Evolutionary conservation across 2,113 vertebrate species (phyloP), one percentile per base, ranked within the genome.

Genomic region (Dermatemys mawii): DNA sequence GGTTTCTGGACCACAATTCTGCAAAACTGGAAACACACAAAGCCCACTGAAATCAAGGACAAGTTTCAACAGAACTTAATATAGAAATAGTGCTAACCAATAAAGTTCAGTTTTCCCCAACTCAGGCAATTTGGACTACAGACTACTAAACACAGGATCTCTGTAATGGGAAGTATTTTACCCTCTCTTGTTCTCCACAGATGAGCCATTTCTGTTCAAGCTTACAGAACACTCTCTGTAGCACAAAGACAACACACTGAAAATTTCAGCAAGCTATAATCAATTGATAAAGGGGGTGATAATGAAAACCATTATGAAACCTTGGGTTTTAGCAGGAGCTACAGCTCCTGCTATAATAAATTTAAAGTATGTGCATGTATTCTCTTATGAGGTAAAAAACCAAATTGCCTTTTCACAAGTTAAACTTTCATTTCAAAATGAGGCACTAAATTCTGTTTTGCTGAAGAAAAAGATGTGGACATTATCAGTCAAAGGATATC

Each of bases 131-230:
- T 29, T 57, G 27, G 55, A 57, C 57, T 60, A 60, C 57, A 35
- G 13, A 35, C 32, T n/a, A 6, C 35, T 67, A n/a, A 67, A 17
- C 35, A n/a, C 32, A n/a, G 60, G 60, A n/a, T 16, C 16, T 63
- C 6, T 35, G 29, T 63, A n/a, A n/a, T n/a, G n/a, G n/a, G n/a
- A n/a, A n/a, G n/a, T n/a, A n/a, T n/a, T n/a, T n/a, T n/a, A n/a
- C n/a, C n/a, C n/a, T n/a, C n/a, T n/a, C n/a, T n/a, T 5, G 0
- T 10, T 22, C 67, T 55, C 35, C 87, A 81, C 60, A 63, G 29
- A 32, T 0, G 6, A 0, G 0, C 0, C 38, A n/a, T 32, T 32
- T 41, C 70, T 51, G 41, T 6, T 11, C 2, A 78, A 60, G 38
- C 1, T 2, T 5, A 5, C 67, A 81, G 13, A 10, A 11, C 29